Conservation (phyloP, 2,113 vertebrate genomes). For the Odocoileus hemionus region DNA sequence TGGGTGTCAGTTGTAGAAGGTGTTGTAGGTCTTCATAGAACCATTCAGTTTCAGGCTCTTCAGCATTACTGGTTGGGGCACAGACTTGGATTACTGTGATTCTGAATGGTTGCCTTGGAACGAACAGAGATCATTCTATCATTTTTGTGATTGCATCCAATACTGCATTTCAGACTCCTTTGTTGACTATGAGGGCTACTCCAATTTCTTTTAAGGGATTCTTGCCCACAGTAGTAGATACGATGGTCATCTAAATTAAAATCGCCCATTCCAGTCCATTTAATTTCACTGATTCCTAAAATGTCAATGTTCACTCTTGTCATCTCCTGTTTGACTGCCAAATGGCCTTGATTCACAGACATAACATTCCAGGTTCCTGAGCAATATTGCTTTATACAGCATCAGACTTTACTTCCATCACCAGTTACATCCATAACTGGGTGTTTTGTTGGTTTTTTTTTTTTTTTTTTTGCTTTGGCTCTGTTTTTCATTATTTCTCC, state of each 20-base stretch:
- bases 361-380: not conserved
- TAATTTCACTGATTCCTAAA: not conserved
- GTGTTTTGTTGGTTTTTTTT: accelerated
- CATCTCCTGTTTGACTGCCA: not conserved
- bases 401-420: not conserved
- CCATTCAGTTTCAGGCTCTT: not conserved
- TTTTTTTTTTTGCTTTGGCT: not conserved
- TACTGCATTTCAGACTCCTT: not conserved
- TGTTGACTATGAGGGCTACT: not conserved
- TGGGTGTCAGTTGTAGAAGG: not conserved
- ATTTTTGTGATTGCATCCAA: not conserved
- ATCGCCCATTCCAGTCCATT: not conserved
- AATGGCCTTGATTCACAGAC: not conserved
- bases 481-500: not conserved
- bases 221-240: not conserved
- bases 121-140: not conserved
- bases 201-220: not conserved
- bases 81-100: not conserved
- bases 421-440: not conserved
- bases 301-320: not conserved
- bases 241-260: not conserved
- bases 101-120: not conserved
- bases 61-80: not conserved
- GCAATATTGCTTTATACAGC: not conserved
- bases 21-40: not conserved